Evolutionary conservation across 2,113 vertebrate genomes (phyloP), one percentile per base, ranked within the genome.

Genomic region (Felis chaus): DNA sequence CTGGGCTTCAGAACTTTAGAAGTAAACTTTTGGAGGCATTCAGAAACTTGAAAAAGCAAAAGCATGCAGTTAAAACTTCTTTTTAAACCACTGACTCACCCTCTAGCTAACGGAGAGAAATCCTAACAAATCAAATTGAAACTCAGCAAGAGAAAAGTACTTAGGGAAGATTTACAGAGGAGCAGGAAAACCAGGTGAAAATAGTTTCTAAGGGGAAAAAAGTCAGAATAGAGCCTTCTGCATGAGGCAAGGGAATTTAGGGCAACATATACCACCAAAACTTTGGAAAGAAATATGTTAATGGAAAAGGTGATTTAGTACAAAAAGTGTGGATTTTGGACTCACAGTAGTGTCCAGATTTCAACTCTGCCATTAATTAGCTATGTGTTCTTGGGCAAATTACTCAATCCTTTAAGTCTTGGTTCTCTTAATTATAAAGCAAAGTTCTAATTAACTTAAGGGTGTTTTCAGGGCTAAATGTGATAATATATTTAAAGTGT

Each of bases 1-100:
- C 78, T 91, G 98, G 98, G 95, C 98, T 98, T 99, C 98, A 97
- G 97, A 98, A 92, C 84, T 98, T 91, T 96, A 98, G 96, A 98
- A 98, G 23, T 97, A 83, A 50, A 97, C 98, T 96, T 99, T 93
- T 98, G 87, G 7, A 99, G 97, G 81, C 98, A 98, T 95, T 98
- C 98, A 57, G 98, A 99, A 98, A 97, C 98, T 86, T 98, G 98
- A 98, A 94, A 95, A 71, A 89, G 74, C 74, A 94, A n/a, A 98
- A 96, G 93, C 65, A 97, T 97, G 97, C 97, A 98, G 0, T 97
- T 97, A 95, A 98, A 98, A 61, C 15, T 61, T 90, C 82, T 94
- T 80, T 97, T 86, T 65, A 95, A 98, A 94, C 23, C 74, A 25
- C 89, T 27, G 57, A 89, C 98, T 3, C 93, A 96, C 94, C 97